A percentile compares a stretch with the other conserved stretches of the same genome.
phyloP scores from a whole-genome alignment of 1,140 invertebrate genomes.

The Cardiocondyla obscurior region DNA sequence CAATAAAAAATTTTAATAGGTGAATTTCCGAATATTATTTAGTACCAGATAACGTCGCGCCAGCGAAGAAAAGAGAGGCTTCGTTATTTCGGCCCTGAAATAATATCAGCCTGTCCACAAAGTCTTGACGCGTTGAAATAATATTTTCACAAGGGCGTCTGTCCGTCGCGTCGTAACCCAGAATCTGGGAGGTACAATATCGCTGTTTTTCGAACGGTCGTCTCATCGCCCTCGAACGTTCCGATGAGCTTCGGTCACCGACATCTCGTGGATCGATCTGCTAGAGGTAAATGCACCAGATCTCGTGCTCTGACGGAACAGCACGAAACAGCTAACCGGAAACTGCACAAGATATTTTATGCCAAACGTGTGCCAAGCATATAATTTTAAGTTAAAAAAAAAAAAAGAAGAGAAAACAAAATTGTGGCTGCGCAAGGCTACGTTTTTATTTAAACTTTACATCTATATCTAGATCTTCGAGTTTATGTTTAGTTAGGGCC shows the following conservation, averaged over 20 bases:
- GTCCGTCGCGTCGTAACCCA: slow-evolving; percentile 61
- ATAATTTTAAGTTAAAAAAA: not conserved
- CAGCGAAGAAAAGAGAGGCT: slow-evolving; percentile 20
- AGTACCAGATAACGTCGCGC: not conserved
- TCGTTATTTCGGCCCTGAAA: slow-evolving; percentile 56
- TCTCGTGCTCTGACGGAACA: slow-evolving; percentile 5
- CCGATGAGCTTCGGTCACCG: slow-evolving; percentile 47
- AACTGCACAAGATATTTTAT: not conserved
- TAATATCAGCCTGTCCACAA: slow-evolving; percentile 67
- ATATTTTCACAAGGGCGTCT: slow-evolving; percentile 75
- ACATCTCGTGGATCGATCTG: slow-evolving; percentile 63
- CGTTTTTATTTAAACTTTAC: too few species aligned
- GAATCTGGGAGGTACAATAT: slow-evolving; percentile 49
- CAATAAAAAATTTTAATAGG: not conserved
- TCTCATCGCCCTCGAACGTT: slow-evolving; percentile 18
- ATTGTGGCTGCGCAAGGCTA: not conserved
- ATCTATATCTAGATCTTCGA: not conserved
- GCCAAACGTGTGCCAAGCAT: not conserved
- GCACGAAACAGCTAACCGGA: not conserved
- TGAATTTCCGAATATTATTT: not conserved
- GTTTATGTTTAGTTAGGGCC: not conserved
- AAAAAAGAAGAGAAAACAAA: not conserved
- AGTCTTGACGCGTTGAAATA: slow-evolving; percentile 68
- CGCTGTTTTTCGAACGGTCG: slow-evolving; percentile 61
- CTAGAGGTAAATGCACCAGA: slow-evolving; percentile 34